Conservation (phyloP, 2,113 vertebrate species). For the Strix aluco region DNA sequence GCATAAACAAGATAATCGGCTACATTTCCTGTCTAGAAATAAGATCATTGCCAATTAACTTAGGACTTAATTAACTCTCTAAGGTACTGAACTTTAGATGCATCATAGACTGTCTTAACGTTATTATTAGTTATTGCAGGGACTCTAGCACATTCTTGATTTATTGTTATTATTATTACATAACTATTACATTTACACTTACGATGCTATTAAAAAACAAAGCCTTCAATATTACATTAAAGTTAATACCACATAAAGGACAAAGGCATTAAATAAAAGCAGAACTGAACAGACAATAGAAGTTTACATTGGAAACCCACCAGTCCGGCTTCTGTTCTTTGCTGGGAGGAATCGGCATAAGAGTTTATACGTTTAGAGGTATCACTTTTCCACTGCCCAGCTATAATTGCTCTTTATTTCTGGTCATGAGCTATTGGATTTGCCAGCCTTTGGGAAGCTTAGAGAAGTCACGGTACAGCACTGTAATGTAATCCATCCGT, state of each 20-base stretch:
- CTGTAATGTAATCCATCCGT: not conserved
- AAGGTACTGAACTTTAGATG: constrained; percentile 72
- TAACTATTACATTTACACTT: constrained; percentile 62
- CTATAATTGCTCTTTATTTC: constrained; percentile 27
- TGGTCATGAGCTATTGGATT: constrained; percentile 8
- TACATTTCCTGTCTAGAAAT: constrained; percentile 69
- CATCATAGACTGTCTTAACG: constrained; percentile 41
- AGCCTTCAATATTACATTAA: constrained; percentile 56
- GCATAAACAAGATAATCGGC: constrained; percentile 71
- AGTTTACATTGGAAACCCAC: constrained; percentile 28
- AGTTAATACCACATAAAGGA: constrained; percentile 42
- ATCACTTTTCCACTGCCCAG: constrained; percentile 1
- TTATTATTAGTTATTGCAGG: constrained; percentile 61
- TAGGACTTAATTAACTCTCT: constrained; percentile 77
- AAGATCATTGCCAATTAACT: constrained; percentile 76
- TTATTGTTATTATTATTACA: constrained; percentile 56
- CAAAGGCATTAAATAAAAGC: constrained; percentile 49
- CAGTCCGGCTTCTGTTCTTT: not conserved
- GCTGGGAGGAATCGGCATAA: not conserved
- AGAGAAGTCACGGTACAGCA: not conserved
- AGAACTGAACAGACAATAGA: not conserved
- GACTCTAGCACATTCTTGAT: constrained; percentile 27
- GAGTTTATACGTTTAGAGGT: not conserved
- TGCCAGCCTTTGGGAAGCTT: not conserved
- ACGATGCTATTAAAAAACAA: constrained; percentile 31